These are phyloP conservation scores for Lepidurus packardi DNA, from an alignment of 1,140 invertebrate species.

Conservation along the genomic window DNA sequence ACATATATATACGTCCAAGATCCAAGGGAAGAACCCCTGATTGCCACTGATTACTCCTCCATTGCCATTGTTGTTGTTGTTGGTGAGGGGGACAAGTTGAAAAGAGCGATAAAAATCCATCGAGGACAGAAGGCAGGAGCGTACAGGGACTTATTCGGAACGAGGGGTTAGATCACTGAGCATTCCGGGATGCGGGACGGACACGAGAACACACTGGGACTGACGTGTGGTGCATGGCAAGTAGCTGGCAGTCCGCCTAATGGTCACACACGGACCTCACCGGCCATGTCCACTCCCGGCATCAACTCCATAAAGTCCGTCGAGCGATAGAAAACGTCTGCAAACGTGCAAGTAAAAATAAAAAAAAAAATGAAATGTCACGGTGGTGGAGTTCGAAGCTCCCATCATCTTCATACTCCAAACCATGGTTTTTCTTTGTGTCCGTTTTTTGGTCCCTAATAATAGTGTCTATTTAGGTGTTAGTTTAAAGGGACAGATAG, in stretches of 20 bases:
- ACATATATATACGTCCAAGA: neutral
- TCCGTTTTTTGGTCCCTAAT: neutral
- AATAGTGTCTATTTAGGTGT: neutral
- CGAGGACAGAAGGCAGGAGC: neutral
- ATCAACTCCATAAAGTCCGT: neutral
- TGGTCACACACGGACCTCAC: conserved; percentile 17
- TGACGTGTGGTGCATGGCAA: conserved; percentile 17
- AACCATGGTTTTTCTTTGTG: neutral
- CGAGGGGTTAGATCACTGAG: conserved; percentile 18
- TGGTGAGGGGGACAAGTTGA: neutral
- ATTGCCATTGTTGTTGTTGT: conserved; percentile 22
- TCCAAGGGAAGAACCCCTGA: neutral
- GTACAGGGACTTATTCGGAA: neutral
- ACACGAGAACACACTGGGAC: conserved; percentile 17
- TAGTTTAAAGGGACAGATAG: neutral
- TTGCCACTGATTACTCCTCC: conserved; percentile 21
- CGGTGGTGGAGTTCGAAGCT: neutral
- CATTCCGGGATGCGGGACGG: neutral
- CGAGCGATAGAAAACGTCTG: conserved; percentile 12
- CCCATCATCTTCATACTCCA: conserved; percentile 1
- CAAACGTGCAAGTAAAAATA: neutral
- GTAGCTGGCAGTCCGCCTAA: conserved; percentile 16
- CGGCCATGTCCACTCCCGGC: conserved; percentile 16
- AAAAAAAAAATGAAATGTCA: neutral
- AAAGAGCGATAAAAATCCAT: conserved; percentile 11